Conservation (phyloP, 2,113 vertebrate genomes). For the Dissostichus mawsoni region DNA sequence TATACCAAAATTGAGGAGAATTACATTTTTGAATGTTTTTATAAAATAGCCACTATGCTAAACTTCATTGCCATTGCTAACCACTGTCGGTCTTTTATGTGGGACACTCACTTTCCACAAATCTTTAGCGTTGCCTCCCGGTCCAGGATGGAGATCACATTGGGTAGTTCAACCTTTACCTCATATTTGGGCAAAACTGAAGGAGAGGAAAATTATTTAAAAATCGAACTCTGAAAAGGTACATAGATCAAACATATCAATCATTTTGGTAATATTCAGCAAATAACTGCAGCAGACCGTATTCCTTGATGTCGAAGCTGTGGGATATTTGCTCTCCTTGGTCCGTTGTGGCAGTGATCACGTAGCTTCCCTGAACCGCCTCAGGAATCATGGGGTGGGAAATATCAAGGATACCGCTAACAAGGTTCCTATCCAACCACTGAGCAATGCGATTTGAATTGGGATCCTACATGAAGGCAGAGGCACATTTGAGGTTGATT, state of each 20-base stretch:
- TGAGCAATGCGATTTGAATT: conserved; percentile 80
- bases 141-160: conserved; percentile 74
- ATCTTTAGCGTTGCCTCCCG: conserved; percentile 59
- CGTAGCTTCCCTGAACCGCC: conserved; percentile 72
- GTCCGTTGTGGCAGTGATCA: conserved; percentile 63
- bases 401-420: conserved; percentile 77
- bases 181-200: conserved; percentile 85
- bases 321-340: conserved; percentile 56
- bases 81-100: not conserved
- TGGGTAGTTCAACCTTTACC: conserved; percentile 75
- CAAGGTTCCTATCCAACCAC: conserved; percentile 74
- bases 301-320: conserved; percentile 80
- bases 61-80: too few species aligned
- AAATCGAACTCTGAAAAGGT: not conserved
- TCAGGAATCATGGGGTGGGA: conserved; percentile 73
- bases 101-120: conserved; percentile 79
- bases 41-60: too few species aligned
- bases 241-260: not conserved
- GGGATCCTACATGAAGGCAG: conserved; percentile 74
- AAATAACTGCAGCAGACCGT: conserved; percentile 68
- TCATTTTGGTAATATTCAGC: not conserved
- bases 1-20: too few species aligned
- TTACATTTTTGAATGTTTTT: too few species aligned
- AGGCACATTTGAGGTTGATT: not conserved
- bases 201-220: conserved; percentile 8